A percentile compares a stretch with the other conserved stretches of the same genome.
phyloP scores from a whole-genome alignment of 2,113 vertebrate genomes.

The Coturnix japonica region DNA sequence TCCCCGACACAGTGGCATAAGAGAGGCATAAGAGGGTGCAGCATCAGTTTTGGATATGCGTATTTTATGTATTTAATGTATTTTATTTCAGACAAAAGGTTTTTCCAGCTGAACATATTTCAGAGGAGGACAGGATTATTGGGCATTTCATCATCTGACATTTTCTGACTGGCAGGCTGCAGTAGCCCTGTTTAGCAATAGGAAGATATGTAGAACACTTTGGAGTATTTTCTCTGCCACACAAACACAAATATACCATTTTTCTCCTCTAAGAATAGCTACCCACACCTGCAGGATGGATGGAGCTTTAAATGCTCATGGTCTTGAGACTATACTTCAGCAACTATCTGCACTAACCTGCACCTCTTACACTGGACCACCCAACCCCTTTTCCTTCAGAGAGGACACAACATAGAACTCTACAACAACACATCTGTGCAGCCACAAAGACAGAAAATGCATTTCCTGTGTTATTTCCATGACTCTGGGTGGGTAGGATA shows the following conservation, averaged over 20 bases:
- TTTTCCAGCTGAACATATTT: neutral
- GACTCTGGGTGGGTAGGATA: neutral
- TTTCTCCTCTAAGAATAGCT: neutral
- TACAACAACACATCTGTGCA: neutral
- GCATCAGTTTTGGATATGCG: accelerated
- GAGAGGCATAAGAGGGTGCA: neutral
- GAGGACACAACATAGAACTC: neutral
- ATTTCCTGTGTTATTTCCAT: neutral
- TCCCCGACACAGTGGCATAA: neutral
- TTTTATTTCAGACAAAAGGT: neutral
- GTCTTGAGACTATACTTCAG: neutral
- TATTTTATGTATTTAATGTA: too few relatives aligned
- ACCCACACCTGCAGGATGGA: accelerated
- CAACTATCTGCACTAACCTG: neutral
- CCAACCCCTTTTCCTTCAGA: neutral
- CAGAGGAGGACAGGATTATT: neutral
- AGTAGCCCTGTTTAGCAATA: neutral
- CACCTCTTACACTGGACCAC: neutral
- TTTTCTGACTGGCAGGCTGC: neutral
- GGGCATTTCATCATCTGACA: neutral
- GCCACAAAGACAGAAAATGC: neutral
- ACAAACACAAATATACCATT: neutral
- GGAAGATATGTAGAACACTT: neutral
- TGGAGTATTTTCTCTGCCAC: neutral
- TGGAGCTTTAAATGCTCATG: neutral